phyloP scores from a whole-genome alignment of 2,113 vertebrate genomes.

The Limanda limanda region DNA sequence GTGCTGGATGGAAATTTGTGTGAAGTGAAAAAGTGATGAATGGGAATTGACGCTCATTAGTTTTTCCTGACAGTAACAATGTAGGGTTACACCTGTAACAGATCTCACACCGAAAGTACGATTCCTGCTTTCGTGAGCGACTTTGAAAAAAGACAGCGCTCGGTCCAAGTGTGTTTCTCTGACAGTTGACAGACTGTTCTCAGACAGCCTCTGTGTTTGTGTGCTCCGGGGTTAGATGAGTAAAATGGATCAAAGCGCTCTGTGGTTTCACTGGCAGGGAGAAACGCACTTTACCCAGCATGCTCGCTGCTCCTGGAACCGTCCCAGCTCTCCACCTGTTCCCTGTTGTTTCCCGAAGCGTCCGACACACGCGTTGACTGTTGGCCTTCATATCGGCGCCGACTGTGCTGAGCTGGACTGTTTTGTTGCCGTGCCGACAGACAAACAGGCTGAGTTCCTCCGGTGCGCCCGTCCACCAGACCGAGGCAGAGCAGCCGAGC shows the following conservation, averaged over 20 bases:
- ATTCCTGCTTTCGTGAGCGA: constrained; percentile 45
- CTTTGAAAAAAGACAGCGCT: constrained; percentile 35
- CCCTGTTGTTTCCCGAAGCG: constrained; percentile 45
- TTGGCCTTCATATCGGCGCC: constrained; percentile 38
- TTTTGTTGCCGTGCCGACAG: constrained; percentile 60
- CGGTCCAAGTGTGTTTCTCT: constrained; percentile 36
- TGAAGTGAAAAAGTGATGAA: constrained; percentile 48
- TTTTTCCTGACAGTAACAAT: constrained; percentile 53
- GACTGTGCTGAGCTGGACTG: constrained; percentile 39
- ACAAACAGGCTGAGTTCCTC: constrained; percentile 64
- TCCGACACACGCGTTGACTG: constrained; percentile 57
- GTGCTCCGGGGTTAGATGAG: constrained; percentile 53
- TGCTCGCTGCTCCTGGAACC: constrained; percentile 52
- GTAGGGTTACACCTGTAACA: constrained; percentile 50
- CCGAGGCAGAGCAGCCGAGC: constrained; percentile 41
- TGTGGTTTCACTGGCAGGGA: constrained; percentile 62
- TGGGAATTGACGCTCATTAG: constrained; percentile 66
- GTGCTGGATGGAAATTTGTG: constrained; percentile 14
- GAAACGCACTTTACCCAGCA: constrained; percentile 56
- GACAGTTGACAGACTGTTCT: constrained; percentile 66
- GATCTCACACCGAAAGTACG: constrained; percentile 49
- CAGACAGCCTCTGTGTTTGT: constrained; percentile 54
- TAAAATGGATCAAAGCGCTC: constrained; percentile 70
- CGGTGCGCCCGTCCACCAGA: constrained; percentile 49
- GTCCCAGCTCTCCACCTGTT: constrained; percentile 44